Evolutionary conservation across 2,797 vertebrate species (phyloP), one percentile per base, ranked within the genome.

Genomic region (Enteromius treurensis): DNA sequence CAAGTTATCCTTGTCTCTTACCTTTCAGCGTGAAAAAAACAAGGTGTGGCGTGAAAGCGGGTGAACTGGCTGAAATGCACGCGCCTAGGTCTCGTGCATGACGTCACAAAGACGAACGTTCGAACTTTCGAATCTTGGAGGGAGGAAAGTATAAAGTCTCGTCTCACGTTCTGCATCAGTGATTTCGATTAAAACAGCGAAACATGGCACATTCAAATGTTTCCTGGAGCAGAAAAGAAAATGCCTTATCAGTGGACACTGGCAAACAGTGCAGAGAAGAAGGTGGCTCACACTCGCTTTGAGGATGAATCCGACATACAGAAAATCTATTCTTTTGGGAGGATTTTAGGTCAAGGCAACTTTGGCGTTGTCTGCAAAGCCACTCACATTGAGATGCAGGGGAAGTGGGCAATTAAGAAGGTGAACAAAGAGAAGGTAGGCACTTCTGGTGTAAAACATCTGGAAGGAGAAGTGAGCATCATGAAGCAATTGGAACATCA

Each of bases 381-480:
- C 78, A 96, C 91, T 49, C 92, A 96, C 84, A 94, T 91, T 82
- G 86, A 95, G 89, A 95, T 92, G 0, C 89, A 91, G 77, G 94
- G 91, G 85, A 96, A 95, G 79, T 95, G 95, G 95, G 94, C 95
- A 71, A 94, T 95, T 90, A 97, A 97, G 88, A 95, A 94, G 90
- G 92, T 97, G 86, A 95, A 94, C 90, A 95, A 92, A 90, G 95
- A 95, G 87, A 95, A 98, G 96, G 94, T 96, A 82, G 96, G 96
- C 87, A 96, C 95, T 88, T 94, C 93, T 29, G 94, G 94, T 67
- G 94, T 96, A 83, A 94, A 93, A 88, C 91, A 96, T 86, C 90
- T 97, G 90, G 96, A 94, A 88, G 90, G 94, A 14, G 96, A 97
- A 90, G 95, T 97, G 79, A 94, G 84, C 91, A 96, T 97, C 76